Evolutionary conservation across 2,797 vertebrate genomes (phyloP).

Genomic region (Arrhamphus sclerolepis): DNA sequence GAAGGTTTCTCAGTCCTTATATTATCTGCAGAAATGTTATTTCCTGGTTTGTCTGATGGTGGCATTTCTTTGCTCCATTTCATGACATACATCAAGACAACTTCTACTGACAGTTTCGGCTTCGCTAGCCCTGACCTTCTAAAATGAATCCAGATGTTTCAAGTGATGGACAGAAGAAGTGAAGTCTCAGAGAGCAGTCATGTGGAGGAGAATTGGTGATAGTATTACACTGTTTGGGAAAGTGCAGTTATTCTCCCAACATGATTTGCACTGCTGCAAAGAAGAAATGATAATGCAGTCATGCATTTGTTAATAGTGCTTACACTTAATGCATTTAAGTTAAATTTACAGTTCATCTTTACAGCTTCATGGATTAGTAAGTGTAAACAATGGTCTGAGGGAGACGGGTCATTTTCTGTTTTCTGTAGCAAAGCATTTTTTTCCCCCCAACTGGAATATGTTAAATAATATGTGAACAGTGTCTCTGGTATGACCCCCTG

Average conservation of each 20-base stretch:
- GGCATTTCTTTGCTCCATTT: conserved; percentile 72
- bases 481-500: conserved; percentile 45
- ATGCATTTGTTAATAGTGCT: conserved; percentile 19
- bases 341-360: conserved; percentile 32
- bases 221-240: conserved; percentile 39
- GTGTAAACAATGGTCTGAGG: conserved; percentile 12
- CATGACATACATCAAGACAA: conserved; percentile 67
- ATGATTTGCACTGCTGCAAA: conserved; percentile 32
- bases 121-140: conserved; percentile 69
- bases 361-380: conserved; percentile 22
- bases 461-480: conserved; percentile 38
- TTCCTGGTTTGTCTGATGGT: conserved; percentile 63
- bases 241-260: conserved; percentile 28
- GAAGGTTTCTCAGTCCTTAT: conserved; percentile 27
- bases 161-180: conserved; percentile 66
- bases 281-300: conserved; percentile 32
- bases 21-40: conserved; percentile 66
- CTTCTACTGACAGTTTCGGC: conserved; percentile 65
- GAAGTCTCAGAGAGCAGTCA: conserved; percentile 33
- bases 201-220: conserved; percentile 42
- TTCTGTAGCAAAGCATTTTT: conserved; percentile 36
- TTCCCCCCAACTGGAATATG: conserved; percentile 25
- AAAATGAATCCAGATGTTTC: conserved; percentile 77
- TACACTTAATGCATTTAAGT: conserved; percentile 11
- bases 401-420: conserved; percentile 20